Conservation (phyloP, 2,888 invertebrate species). For the Ariolimax columbianus region DNA sequence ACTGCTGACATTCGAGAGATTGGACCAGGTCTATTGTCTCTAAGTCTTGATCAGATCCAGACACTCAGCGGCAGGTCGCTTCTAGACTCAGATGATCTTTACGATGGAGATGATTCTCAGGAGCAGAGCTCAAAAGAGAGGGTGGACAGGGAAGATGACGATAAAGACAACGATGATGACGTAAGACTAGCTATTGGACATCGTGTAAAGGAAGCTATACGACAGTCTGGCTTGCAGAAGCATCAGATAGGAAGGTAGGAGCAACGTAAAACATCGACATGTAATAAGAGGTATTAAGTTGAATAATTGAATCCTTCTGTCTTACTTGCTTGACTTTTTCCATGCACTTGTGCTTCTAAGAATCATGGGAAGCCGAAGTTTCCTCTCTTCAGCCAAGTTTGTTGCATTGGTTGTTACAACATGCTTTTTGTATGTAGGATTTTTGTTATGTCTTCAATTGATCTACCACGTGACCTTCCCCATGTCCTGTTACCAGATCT, state of each 20-base stretch:
- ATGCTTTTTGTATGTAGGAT: no score
- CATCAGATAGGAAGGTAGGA: constrained; percentile 47
- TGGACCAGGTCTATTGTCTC: constrained; percentile 51
- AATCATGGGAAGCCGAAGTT: no score
- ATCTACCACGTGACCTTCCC: no score
- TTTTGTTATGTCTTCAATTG: no score
- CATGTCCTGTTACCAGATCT: no score
- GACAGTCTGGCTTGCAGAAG: constrained; percentile 28
- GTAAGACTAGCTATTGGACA: constrained; percentile 45
- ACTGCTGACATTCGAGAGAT: constrained; percentile 36
- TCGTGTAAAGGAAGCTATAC: constrained; percentile 47
- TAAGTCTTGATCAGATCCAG: constrained; percentile 43
- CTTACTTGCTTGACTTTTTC: not conserved
- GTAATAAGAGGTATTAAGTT: not conserved
- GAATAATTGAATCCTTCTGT: not conserved
- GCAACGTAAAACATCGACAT: not conserved
- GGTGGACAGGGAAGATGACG: constrained; percentile 31
- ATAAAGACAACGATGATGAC: constrained; percentile 49
- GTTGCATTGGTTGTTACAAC: no score
- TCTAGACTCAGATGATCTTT: constrained; percentile 45
- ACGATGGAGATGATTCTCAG: constrained; percentile 46
- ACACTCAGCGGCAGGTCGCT: constrained; percentile 33
- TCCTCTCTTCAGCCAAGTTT: no score
- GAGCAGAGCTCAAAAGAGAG: not conserved
- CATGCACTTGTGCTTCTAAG: no score